Conservation (phyloP, 2,797 vertebrate genomes). For the Falco naumanni region DNA sequence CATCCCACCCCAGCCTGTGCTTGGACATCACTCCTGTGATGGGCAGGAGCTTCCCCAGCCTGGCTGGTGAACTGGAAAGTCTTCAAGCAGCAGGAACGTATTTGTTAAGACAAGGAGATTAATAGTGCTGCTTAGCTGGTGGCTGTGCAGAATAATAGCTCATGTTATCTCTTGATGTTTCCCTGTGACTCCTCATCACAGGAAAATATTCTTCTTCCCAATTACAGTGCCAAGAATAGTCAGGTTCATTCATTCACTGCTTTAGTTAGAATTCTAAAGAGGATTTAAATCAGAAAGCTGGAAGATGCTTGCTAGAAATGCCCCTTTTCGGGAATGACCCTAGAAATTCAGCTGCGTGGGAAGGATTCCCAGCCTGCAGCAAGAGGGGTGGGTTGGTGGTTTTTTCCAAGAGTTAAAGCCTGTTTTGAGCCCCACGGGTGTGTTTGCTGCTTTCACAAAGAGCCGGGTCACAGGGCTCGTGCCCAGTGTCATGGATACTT, state of each 20-base stretch:
- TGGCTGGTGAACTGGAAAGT: neutral
- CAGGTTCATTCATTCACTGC: fast-evolving
- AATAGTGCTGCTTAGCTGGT: neutral
- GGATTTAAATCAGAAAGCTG: neutral
- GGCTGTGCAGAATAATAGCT: neutral
- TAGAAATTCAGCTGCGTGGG: neutral
- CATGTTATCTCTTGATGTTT: neutral
- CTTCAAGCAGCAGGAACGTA: neutral
- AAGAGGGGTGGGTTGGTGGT: fast-evolving
- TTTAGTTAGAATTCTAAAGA: neutral
- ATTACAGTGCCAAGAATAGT: neutral
- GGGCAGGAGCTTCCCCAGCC: neutral
- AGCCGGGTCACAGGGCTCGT: fast-evolving
- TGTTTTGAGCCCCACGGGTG: fast-evolving
- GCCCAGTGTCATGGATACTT: fast-evolving
- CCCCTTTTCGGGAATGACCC: neutral
- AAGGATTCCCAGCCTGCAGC: neutral
- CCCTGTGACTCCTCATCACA: neutral
- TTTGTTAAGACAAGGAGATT: neutral
- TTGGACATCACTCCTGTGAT: neutral
- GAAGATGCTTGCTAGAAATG: neutral
- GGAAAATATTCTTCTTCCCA: neutral
- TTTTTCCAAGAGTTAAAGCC: neutral
- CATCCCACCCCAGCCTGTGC: neutral
- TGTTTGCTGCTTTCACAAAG: neutral